phyloP scores from a whole-genome alignment of 1,140 invertebrate species.

The Bombus waltoni region DNA sequence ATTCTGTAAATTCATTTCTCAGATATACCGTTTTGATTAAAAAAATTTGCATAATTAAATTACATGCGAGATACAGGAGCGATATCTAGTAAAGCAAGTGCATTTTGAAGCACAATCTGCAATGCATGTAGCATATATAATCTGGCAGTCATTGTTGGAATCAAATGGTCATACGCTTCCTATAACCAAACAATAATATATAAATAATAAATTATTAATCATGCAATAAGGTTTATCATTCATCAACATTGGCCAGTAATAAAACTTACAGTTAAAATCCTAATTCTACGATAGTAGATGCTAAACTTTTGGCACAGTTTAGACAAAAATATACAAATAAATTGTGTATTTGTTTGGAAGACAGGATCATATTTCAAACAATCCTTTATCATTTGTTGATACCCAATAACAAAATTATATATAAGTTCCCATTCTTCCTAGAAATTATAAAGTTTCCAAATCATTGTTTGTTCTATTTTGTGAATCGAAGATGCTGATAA shows the following conservation, averaged over 20 bases:
- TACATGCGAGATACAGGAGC: constrained; percentile 86
- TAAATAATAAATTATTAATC: constrained; percentile 42
- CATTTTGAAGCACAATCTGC: constrained; percentile 85
- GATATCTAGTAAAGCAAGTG: constrained; percentile 85
- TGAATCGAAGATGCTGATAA: not conserved
- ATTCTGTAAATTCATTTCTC: not conserved
- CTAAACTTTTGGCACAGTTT: constrained; percentile 86
- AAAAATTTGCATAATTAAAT: constrained; percentile 42
- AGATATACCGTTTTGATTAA: not conserved
- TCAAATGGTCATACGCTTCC: constrained; percentile 85
- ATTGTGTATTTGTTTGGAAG: constrained; percentile 84
- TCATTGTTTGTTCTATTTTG: not conserved
- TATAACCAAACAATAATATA: constrained; percentile 71
- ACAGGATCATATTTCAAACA: constrained; percentile 80
- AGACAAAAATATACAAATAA: constrained; percentile 86
- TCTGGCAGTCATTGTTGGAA: constrained; percentile 86
- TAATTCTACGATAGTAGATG: constrained; percentile 87
- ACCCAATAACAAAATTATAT: constrained; percentile 86
- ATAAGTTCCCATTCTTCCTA: constrained; percentile 89
- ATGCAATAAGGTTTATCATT: constrained; percentile 32
- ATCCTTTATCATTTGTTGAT: constrained; percentile 84
- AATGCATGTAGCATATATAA: constrained; percentile 86
- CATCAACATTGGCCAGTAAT: constrained; percentile 21
- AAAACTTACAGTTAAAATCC: constrained; percentile 85
- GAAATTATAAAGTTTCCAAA: constrained; percentile 22